Percentiles rank a stretch among this genome's conserved stretches.
Conservation (phyloP, 2,888 invertebrate species). For the Drosophila lacicola region DNA sequence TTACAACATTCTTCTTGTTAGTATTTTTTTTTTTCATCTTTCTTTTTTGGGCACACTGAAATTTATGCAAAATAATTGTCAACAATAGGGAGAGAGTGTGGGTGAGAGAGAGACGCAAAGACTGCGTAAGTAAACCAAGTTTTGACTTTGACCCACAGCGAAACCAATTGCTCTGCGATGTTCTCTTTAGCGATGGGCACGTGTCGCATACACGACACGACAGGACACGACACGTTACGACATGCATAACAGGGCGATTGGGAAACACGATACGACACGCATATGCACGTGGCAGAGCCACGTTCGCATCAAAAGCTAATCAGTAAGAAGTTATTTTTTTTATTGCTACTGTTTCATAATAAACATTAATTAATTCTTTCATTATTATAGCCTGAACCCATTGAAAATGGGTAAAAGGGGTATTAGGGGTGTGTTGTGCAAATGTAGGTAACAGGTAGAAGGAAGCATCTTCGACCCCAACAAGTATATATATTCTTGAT, state of each 20-base stretch:
- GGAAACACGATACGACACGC: neutral
- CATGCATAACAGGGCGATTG: neutral
- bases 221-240: neutral
- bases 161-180: neutral
- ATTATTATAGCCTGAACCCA: too few species aligned
- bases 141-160: conserved; percentile 24
- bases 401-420: too few species aligned
- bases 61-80: conserved; percentile 67
- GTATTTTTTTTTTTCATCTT: neutral
- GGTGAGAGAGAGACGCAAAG: conserved; percentile 1
- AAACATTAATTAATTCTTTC: too few species aligned
- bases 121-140: conserved; percentile 10
- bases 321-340: too few species aligned
- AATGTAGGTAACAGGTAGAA: too few species aligned
- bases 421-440: too few species aligned
- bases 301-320: too few species aligned
- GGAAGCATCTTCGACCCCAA: too few species aligned
- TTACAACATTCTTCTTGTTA: conserved; percentile 49
- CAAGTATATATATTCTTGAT: too few species aligned
- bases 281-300: too few species aligned
- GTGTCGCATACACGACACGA: neutral
- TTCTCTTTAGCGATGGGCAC: neutral
- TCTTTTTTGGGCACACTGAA: conserved; percentile 31
- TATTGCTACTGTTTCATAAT: too few species aligned
- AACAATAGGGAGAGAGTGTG: conserved; percentile 41